Evolutionary conservation across 1,140 invertebrate species (phyloP).

Genomic region (Heterodera schachtii): DNA sequence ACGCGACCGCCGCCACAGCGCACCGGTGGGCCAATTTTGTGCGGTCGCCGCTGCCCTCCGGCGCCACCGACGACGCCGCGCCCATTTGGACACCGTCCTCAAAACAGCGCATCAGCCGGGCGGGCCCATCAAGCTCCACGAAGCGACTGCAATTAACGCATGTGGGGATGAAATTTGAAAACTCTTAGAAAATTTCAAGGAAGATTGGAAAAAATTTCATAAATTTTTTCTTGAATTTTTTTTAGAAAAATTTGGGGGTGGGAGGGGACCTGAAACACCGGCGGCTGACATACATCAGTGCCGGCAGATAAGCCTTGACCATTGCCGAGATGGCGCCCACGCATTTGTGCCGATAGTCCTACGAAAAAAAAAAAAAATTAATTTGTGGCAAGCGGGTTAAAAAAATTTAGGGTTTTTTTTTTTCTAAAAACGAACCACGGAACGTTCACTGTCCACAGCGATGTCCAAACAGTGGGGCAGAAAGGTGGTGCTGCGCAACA

Average conservation of each 20-base stretch:
- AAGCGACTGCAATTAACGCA: not conserved
- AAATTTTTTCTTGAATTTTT: too few species aligned
- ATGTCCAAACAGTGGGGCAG: conserved; percentile 12
- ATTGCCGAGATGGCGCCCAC: conserved; percentile 28
- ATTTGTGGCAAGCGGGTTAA: not conserved
- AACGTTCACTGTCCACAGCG: not conserved
- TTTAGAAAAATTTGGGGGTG: too few species aligned
- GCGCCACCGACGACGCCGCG: too few species aligned
- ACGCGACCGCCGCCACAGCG: conserved; percentile 26
- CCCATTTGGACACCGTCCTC: conserved; percentile 1
- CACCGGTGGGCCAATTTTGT: conserved; percentile 23
- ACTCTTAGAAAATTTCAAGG: too few species aligned
- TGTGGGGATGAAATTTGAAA: too few species aligned
- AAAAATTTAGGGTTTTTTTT: not conserved
- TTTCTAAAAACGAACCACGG: conserved; percentile 11
- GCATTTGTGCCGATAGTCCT: conserved; percentile 30
- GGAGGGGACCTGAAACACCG: too few species aligned
- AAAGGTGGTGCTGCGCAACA: conserved; percentile 11
- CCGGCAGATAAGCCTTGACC: conserved; percentile 28
- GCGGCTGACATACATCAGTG: conserved; percentile 1
- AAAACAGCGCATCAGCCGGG: conserved; percentile 17
- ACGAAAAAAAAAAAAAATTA: not conserved
- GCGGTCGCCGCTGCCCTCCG: not conserved
- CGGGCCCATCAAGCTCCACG: conserved; percentile 23
- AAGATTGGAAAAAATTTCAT: too few species aligned